Conservation (phyloP, 2,113 vertebrate genomes). For the Globicephala melas region DNA sequence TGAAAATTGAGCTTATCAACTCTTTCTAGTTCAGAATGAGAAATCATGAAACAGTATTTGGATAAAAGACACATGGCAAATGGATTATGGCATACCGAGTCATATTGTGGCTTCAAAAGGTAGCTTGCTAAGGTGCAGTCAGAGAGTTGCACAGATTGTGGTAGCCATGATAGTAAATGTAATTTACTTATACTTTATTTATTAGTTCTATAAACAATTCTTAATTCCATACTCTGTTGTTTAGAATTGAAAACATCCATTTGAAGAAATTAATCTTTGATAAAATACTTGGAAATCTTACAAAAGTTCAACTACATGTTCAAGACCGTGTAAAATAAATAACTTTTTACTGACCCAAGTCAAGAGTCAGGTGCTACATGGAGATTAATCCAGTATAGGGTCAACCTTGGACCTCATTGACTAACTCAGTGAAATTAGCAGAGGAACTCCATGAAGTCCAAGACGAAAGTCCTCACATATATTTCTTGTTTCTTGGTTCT, state of each 20-base stretch:
- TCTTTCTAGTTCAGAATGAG: background rate
- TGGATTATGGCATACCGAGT: background rate
- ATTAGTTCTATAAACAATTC: background rate
- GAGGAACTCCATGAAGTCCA: background rate
- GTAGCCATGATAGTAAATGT: no score
- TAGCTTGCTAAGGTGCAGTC: background rate
- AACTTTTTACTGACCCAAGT: background rate
- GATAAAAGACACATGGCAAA: background rate
- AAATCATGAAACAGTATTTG: background rate
- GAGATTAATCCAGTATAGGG: background rate
- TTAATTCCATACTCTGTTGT: background rate
- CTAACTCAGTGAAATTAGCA: accelerated
- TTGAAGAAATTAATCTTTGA: background rate
- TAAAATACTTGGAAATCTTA: background rate
- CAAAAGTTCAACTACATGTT: background rate
- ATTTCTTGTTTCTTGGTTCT: background rate
- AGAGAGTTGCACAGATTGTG: background rate
- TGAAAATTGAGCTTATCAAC: background rate
- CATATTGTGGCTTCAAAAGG: background rate
- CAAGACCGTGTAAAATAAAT: background rate
- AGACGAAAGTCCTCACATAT: accelerated
- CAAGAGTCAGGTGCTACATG: background rate
- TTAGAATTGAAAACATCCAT: background rate
- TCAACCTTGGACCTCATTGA: background rate
- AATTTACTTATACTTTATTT: background rate